Evolutionary conservation across 2,888 invertebrate genomes (phyloP).

Genomic region (Metellina segmentata): DNA sequence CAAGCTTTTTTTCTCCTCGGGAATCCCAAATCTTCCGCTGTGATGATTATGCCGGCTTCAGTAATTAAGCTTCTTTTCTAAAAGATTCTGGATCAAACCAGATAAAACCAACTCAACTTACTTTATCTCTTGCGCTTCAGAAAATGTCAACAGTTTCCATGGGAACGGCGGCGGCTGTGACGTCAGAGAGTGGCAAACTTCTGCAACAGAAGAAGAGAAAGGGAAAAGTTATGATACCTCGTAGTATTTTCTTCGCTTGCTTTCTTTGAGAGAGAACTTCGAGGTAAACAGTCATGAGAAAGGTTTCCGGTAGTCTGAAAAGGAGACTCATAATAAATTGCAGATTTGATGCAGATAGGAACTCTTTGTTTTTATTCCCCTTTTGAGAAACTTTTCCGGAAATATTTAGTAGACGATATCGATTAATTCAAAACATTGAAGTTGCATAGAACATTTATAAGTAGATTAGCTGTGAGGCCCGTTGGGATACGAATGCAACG

Average conservation of each 20-base stretch:
- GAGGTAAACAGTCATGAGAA: neutral
- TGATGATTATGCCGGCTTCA: conserved; percentile 34
- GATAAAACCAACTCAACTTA: conserved; percentile 24
- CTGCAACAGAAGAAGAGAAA: conserved; percentile 16
- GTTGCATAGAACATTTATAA: no score
- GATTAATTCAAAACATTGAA: no score
- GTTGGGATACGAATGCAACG: no score
- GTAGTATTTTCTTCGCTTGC: neutral
- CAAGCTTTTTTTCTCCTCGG: neutral
- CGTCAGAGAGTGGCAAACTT: conserved; percentile 56
- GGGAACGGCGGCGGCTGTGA: conserved; percentile 36
- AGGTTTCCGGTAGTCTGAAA: neutral
- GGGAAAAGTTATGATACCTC: conserved; percentile 29
- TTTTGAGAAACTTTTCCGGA: no score
- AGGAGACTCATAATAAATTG: neutral
- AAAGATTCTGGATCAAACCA: conserved; percentile 46
- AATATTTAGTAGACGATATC: no score
- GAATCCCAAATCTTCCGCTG: neutral
- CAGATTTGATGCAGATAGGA: neutral
- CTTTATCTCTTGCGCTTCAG: conserved; percentile 49
- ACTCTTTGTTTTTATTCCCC: no score
- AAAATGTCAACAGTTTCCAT: conserved; percentile 62
- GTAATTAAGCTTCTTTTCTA: conserved; percentile 56
- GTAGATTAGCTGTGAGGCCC: no score
- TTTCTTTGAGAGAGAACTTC: neutral